A percentile compares a stretch with the other conserved stretches of the same genome.
Evolutionary conservation across 2,888 invertebrate species (phyloP).

Genomic region (Meteorus cinctellus): DNA sequence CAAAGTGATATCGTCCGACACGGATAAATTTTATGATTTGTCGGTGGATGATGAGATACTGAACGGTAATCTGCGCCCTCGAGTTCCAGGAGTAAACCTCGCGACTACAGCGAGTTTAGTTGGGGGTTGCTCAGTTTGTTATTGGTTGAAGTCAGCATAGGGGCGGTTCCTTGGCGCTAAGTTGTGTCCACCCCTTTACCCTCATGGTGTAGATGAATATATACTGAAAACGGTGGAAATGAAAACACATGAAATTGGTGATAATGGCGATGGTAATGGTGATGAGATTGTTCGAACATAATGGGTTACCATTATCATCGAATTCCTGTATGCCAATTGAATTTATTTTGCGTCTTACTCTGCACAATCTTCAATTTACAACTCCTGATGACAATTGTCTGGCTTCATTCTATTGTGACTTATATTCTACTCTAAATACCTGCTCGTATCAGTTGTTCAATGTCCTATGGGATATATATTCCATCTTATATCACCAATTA

Average conservation of each 20-base stretch:
- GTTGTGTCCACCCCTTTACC: slow-evolving; percentile 49
- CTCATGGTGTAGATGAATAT: slow-evolving; percentile 18
- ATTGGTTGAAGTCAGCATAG: slow-evolving; percentile 52
- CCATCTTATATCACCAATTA: no score
- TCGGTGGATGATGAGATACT: slow-evolving; percentile 58
- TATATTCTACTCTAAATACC: neutral
- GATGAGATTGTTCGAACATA: neutral
- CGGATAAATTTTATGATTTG: slow-evolving; percentile 35
- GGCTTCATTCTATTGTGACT: slow-evolving; percentile 33
- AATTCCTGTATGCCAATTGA: neutral
- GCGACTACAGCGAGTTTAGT: slow-evolving; percentile 48
- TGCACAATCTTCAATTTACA: no score
- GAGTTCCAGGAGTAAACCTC: slow-evolving; percentile 52
- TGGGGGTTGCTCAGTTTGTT: slow-evolving; percentile 43
- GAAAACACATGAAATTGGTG: slow-evolving; percentile 10
- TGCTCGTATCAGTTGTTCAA: no score
- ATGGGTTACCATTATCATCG: slow-evolving; percentile 25
- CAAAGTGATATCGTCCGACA: neutral
- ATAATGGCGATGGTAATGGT: slow-evolving; percentile 4
- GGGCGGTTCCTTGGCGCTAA: slow-evolving; percentile 49
- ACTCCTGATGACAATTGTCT: no score
- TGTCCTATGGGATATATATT: no score
- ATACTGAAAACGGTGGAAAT: neutral
- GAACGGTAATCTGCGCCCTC: slow-evolving; percentile 56
- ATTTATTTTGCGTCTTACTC: no score